Evolutionary conservation across 2,797 vertebrate species (phyloP), one percentile per base, ranked within the genome.

Genomic region (Pangasius krempfi): DNA sequence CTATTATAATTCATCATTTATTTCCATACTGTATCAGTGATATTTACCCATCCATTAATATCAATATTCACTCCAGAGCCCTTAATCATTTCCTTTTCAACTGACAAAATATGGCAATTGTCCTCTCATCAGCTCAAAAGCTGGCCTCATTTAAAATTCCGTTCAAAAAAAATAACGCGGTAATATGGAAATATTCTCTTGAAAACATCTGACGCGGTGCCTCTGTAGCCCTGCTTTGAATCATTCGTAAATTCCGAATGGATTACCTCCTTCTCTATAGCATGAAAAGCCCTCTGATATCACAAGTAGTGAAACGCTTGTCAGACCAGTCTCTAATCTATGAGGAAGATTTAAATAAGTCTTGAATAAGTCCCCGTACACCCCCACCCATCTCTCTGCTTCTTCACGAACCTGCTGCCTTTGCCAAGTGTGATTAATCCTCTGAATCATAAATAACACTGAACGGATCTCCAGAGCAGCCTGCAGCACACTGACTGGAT

Each of bases 291-390:
- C 89, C 80, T 88, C 76, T 75, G 91, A 95, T 95, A 95, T 95
- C 91, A 80, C 93, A 93, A 95, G 94, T 89, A 90, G 91, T 91
- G 94, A 95, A 95, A 91, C 92, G 94, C 95, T 96, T 96, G 96
- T 97, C 96, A 96, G 94, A 93, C 93, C 93, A 94, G 93, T 95
- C 94, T 94, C 95, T 97, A 96, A 97, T 97, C 96, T 96, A 95
- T 90, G 94, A 95, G 94, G 92, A 93, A 95, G 96, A 97, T 97
- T 97, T 96, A 95, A 96, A 96, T 96, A 97, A 96, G 90, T 96
- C 95, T 94, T 96, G 66, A 90, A 93, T 93, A 92, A 92, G 60
- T 87, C 81, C 60, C 93, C 92, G 90, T 82, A 86, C 56, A 83
- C 91, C 90, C 92, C 91, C 14, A 22, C 86, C 91, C 93, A 88